Conservation (phyloP, 2,113 vertebrate species). For the Dunckerocampus dactyliophorus region DNA sequence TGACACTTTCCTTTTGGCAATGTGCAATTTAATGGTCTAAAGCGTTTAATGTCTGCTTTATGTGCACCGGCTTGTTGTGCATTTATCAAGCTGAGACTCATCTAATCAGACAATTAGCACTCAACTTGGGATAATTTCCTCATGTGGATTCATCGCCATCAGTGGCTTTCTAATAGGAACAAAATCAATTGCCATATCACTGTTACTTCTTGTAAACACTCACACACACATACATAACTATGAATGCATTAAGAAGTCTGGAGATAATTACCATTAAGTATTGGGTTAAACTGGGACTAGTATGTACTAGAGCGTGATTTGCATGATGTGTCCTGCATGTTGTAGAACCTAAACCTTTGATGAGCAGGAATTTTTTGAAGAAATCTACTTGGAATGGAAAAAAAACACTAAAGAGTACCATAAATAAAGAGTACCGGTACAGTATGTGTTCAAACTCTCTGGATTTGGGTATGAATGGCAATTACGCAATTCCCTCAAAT, state of each 20-base stretch:
- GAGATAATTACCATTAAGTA: background rate
- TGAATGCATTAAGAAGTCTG: background rate
- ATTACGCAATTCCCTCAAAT: background rate
- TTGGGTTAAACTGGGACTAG: background rate
- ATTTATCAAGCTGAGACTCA: constrained; percentile 62
- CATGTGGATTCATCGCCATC: constrained; percentile 56
- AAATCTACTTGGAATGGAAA: too few species aligned
- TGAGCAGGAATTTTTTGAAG: too few species aligned
- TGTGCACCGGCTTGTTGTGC: constrained; percentile 56
- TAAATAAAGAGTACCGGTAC: background rate
- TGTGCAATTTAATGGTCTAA: constrained; percentile 66
- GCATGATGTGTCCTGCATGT: too few species aligned
- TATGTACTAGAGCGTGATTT: background rate
- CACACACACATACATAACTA: background rate
- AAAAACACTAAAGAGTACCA: background rate
- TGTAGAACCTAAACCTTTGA: too few species aligned
- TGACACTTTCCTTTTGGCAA: constrained; percentile 43
- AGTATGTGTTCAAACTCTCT: background rate
- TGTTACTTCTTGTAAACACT: background rate
- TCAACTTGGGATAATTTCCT: constrained; percentile 55
- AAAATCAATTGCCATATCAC: constrained; percentile 36
- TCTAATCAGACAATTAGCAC: constrained; percentile 66
- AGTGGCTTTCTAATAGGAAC: constrained; percentile 42
- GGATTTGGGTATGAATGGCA: background rate
- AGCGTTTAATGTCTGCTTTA: constrained; percentile 60